Evolutionary conservation across 2,113 vertebrate genomes (phyloP).

Genomic region (Larimichthys crocea): DNA sequence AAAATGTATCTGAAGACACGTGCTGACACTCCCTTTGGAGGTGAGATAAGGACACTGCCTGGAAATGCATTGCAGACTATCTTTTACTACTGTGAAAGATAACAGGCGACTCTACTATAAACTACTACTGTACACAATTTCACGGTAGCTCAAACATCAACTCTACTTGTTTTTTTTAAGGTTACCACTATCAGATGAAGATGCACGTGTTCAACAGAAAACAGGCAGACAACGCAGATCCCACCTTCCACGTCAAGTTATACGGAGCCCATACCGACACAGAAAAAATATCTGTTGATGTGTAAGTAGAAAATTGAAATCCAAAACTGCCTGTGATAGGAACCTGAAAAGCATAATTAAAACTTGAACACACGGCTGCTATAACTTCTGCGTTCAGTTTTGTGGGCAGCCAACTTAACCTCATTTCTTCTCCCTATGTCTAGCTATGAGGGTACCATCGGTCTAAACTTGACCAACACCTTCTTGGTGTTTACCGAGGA

Average conservation of each 20-base stretch:
- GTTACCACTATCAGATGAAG: constrained; percentile 98
- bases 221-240: constrained; percentile 81
- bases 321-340: background rate
- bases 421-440: background rate
- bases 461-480: constrained; percentile 92
- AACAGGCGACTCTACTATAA: background rate
- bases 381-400: background rate
- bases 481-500: constrained; percentile 95
- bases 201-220: constrained; percentile 94
- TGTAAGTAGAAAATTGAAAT: constrained; percentile 85
- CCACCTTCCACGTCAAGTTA: constrained; percentile 89
- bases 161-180: constrained; percentile 68
- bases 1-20: constrained; percentile 98
- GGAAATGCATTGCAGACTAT: background rate
- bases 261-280: constrained; percentile 88
- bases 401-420: background rate
- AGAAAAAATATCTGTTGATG: constrained; percentile 82
- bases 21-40: constrained; percentile 93
- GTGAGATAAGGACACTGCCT: constrained; percentile 70
- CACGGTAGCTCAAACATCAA: background rate
- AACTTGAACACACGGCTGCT: background rate
- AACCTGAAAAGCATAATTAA: background rate
- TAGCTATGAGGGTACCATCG: constrained; percentile 71
- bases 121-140: constrained; percentile 4
- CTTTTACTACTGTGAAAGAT: background rate